phyloP scores from a whole-genome alignment of 2,113 vertebrate species.

The Larimichthys crocea region DNA sequence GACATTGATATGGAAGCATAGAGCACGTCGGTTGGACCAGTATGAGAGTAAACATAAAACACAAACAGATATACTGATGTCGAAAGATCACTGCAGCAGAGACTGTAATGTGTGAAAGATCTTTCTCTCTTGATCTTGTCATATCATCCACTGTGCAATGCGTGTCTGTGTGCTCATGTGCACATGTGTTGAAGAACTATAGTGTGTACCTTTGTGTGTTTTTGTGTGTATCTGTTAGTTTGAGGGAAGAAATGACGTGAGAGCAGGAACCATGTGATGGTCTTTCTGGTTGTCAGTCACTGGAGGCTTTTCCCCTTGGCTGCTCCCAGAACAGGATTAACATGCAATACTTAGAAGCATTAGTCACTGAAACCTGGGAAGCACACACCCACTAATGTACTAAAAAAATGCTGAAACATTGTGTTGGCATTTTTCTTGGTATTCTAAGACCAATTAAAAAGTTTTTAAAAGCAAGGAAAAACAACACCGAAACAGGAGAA shows the following conservation, averaged over 20 bases:
- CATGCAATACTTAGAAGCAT: slow-evolving; percentile 76
- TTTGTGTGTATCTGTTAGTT: slow-evolving; percentile 29
- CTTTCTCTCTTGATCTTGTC: not conserved
- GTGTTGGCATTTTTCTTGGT: not conserved
- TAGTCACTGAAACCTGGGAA: slow-evolving; percentile 73
- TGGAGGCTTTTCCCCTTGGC: slow-evolving; percentile 75
- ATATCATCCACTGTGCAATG: not conserved
- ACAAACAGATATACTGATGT: slow-evolving; percentile 15
- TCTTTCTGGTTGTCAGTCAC: slow-evolving; percentile 65
- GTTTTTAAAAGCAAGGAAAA: not conserved
- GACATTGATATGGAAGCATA: not conserved
- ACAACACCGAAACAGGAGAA: not conserved
- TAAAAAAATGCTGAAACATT: slow-evolving; percentile 3
- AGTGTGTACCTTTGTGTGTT: slow-evolving; percentile 7
- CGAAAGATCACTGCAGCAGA: not conserved
- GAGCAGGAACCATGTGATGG: slow-evolving; percentile 56
- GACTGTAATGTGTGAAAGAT: not conserved
- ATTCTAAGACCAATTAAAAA: slow-evolving; percentile 8
- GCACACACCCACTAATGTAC: slow-evolving; percentile 26
- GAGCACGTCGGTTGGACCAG: not conserved
- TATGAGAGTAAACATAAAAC: not conserved
- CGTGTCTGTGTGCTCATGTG: slow-evolving; percentile 18
- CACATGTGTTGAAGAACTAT: slow-evolving; percentile 13
- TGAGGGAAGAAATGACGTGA: slow-evolving; percentile 43
- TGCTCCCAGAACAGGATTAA: slow-evolving; percentile 81